A percentile compares a stretch with the other conserved stretches of the same genome.
Conservation (phyloP, 2,797 vertebrate genomes). For the Thaleichthys pacificus region DNA sequence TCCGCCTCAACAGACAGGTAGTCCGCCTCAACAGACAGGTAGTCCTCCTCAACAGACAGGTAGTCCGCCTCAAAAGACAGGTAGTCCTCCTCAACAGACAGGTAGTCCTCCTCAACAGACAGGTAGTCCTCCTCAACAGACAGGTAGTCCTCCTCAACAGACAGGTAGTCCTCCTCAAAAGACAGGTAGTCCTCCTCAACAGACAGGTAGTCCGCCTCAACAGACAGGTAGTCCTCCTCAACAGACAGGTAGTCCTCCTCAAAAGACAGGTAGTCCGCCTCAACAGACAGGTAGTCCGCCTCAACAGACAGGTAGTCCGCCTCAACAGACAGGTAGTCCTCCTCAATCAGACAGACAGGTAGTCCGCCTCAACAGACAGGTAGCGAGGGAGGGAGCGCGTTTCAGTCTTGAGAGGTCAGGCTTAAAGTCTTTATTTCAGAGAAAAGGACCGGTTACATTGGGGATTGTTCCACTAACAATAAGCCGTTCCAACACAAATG, state of each 20-base stretch:
- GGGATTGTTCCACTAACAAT: background rate
- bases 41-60: slow-evolving; percentile 73
- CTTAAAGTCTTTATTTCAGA: background rate
- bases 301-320: slow-evolving; percentile 73
- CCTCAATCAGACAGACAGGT: slow-evolving; percentile 79
- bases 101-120: slow-evolving; percentile 73
- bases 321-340: slow-evolving; percentile 73
- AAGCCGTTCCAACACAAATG: too few relatives aligned
- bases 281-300: slow-evolving; percentile 67
- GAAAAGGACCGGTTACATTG: background rate
- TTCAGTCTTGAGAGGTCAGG: background rate
- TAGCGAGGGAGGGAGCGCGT: background rate
- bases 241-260: slow-evolving; percentile 67
- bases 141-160: slow-evolving; percentile 73
- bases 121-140: slow-evolving; percentile 73
- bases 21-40: too few relatives aligned
- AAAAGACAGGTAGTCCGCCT: slow-evolving; percentile 73
- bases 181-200: slow-evolving; percentile 77
- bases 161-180: background rate
- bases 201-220: slow-evolving; percentile 72
- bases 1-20: slow-evolving; percentile 73
- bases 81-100: slow-evolving; percentile 73
- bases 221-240: slow-evolving; percentile 68
- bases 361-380: slow-evolving; percentile 81
- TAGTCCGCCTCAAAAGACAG: slow-evolving; percentile 73